Percentiles rank a stretch among this genome's conserved stretches.
phyloP scores from a whole-genome alignment of 2,797 vertebrate genomes.

The Platalea minor region DNA sequence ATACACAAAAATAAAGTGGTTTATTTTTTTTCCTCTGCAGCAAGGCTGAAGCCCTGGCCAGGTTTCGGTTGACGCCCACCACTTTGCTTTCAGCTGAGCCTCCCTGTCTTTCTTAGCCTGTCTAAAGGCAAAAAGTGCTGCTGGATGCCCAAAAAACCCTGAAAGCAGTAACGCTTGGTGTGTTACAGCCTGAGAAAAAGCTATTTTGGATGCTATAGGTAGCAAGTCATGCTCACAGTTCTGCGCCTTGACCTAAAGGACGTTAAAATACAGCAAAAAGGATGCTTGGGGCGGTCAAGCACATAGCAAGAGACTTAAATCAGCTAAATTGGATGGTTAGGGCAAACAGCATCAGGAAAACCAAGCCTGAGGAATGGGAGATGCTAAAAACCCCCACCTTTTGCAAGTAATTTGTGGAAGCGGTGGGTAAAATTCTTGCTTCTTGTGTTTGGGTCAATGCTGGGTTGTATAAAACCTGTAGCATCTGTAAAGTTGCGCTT shows the following conservation, averaged over 20 bases:
- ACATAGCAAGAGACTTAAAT: not conserved
- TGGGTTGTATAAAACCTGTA: not conserved
- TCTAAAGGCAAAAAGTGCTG: not conserved
- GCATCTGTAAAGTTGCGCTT: not conserved
- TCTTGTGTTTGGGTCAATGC: not conserved
- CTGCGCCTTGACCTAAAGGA: not conserved
- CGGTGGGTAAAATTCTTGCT: not conserved
- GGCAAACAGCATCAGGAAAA: not conserved
- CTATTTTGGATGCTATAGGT: not conserved
- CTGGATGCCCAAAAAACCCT: not conserved
- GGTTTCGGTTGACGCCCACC: rapidly evolving
- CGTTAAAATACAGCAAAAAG: not conserved
- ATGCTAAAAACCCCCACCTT: not conserved
- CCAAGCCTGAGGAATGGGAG: not conserved
- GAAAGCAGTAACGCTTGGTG: rapidly evolving
- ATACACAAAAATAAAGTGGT: not conserved
- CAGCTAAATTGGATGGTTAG: rapidly evolving
- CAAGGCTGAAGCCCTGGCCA: not conserved
- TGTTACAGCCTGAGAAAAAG: not conserved
- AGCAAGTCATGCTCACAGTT: rapidly evolving
- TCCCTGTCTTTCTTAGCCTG: not conserved
- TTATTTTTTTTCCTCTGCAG: not conserved
- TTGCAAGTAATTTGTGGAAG: not conserved
- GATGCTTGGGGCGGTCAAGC: not conserved
- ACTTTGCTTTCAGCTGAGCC: not conserved